Percentiles rank a stretch among this genome's conserved stretches.
phyloP scores from a whole-genome alignment of 2,797 vertebrate genomes.

The Cirrhinus mrigala region DNA sequence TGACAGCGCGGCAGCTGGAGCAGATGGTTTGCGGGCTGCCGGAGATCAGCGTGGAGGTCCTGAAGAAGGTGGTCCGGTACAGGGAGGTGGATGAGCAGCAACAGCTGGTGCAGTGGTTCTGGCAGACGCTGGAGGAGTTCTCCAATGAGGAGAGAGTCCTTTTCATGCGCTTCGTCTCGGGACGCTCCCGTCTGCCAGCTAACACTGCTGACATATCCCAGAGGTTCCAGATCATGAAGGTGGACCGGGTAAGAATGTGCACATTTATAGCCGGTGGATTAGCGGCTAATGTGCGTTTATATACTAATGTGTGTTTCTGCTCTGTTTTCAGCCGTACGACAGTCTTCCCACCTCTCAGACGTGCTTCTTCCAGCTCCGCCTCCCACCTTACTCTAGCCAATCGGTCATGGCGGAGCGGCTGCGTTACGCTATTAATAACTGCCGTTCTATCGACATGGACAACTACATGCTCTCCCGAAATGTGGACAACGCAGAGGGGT shows the following conservation, averaged over 20 bases:
- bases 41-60: slow-evolving; percentile 83
- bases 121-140: slow-evolving; percentile 86
- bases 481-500: slow-evolving; percentile 81
- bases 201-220: slow-evolving; percentile 84
- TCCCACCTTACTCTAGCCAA: slow-evolving; percentile 84
- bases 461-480: slow-evolving; percentile 88
- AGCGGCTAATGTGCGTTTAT: neutral
- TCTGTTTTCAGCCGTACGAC: slow-evolving; percentile 75
- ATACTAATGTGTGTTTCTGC: neutral
- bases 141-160: slow-evolving; percentile 86
- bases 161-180: slow-evolving; percentile 85
- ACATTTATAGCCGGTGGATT: neutral
- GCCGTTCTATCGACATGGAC: slow-evolving; percentile 87
- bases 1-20: slow-evolving; percentile 84
- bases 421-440: slow-evolving; percentile 86
- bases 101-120: slow-evolving; percentile 83
- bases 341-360: slow-evolving; percentile 86
- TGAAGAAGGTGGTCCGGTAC: slow-evolving; percentile 86
- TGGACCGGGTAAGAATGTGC: slow-evolving; percentile 80
- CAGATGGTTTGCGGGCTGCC: slow-evolving; percentile 86
- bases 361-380: slow-evolving; percentile 86
- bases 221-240: slow-evolving; percentile 87
- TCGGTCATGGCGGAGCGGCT: slow-evolving; percentile 80
- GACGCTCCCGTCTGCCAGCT: slow-evolving; percentile 82
- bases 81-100: slow-evolving; percentile 84